Conservation (phyloP, 2,113 vertebrate genomes). For the Ariopsis seemanni region DNA sequence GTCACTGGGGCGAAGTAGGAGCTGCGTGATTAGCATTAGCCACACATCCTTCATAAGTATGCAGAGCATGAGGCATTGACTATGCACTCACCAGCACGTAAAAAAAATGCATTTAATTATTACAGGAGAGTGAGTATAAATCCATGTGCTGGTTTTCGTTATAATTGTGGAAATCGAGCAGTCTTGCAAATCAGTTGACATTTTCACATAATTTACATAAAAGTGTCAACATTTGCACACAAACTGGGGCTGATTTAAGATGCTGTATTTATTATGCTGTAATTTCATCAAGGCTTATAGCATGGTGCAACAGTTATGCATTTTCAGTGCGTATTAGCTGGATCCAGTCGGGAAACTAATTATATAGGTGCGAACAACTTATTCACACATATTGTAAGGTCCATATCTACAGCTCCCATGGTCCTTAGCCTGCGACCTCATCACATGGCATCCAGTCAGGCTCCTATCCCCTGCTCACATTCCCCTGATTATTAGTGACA, state of each 20-base stretch:
- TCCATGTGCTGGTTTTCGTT: not conserved
- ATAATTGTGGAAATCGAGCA: constrained; percentile 14
- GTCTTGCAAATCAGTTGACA: constrained; percentile 37
- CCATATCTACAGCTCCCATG: not conserved
- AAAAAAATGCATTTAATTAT: constrained; percentile 62
- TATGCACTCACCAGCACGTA: constrained; percentile 59
- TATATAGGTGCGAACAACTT: not conserved
- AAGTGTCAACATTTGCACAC: constrained; percentile 27
- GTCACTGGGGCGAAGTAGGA: constrained; percentile 37
- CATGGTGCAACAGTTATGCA: not conserved
- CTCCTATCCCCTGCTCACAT: not conserved
- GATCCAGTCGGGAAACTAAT: constrained; percentile 11
- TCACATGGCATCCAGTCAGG: not conserved
- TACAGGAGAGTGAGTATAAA: constrained; percentile 55
- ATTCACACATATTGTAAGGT: not conserved
- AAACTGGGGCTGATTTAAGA: constrained; percentile 33
- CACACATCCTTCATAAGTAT: constrained; percentile 49
- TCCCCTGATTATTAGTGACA: constrained; percentile 3
- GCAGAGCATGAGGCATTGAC: constrained; percentile 45
- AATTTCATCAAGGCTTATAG: constrained; percentile 32
- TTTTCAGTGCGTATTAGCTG: constrained; percentile 10
- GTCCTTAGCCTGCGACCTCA: not conserved
- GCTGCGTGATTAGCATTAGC: constrained; percentile 48
- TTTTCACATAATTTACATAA: constrained; percentile 33
- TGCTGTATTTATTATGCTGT: constrained; percentile 20